Base-by-base conservation (phyloP, 2,113 vertebrate genomes). In the Xenopus laevis region DNA sequence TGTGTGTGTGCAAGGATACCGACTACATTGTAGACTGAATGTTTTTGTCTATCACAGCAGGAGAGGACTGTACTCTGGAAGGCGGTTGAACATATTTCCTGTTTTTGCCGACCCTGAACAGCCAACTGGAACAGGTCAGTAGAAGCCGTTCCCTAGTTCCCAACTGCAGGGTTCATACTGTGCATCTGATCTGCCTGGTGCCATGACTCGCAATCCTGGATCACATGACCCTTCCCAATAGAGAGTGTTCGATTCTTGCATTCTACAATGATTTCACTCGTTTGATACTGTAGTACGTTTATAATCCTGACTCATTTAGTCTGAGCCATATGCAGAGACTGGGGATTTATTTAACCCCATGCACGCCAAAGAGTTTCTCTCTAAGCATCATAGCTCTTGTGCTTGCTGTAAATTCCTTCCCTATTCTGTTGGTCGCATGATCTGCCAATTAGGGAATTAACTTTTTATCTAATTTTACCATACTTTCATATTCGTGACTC, bases 61-160 rank as follows among this genome's bases (percentile, higher is more conserved):
- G 83, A 90, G 23, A 83, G 79, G 23, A 74, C 80, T 90, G 17
- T 86, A 91, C 71, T 77, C 75, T 10, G 85, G 84, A 44, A 95
- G 79, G 81, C 94, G 92, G 77, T 88, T 98, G 27, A 88, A 92
- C 79, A 92, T 98, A 85, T 99, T 99, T 78, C 80, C 88, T 13
- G 71, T 80, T 13, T 15, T 84, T 62, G 59, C 87, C 65, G 79
- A 84, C 79, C 68, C 82, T 63, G 81, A 84, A 74, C 72, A 62
- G 0, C 6, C 70, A 63, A 71, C 79, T 79, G 45, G 82, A 86
- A 79, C 86, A 91, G 92, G 92, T 93, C 83, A 83, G 92, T 92
- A 71, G 79, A 82, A 55, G 71, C 2, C 21, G 10, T 52, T 63
- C 46, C 17, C 21, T 10, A 50, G 21, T 11, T 13, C 18, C 4